These are phyloP conservation scores for Melitaea cinxia DNA, from an alignment of 1,140 invertebrate genomes.

Conservation along the genomic window DNA sequence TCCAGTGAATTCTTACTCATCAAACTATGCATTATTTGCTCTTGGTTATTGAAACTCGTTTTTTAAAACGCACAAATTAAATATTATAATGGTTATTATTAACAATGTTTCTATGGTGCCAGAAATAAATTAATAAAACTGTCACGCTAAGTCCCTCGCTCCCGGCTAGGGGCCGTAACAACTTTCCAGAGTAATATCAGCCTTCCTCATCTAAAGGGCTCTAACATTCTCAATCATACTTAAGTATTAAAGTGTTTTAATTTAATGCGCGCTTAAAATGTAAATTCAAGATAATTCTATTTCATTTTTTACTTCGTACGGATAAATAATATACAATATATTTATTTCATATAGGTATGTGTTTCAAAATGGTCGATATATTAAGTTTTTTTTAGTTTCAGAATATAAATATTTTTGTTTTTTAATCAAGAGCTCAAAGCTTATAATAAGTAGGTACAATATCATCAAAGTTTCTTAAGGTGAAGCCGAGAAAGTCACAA, in stretches of 20 bases:
- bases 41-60: background rate
- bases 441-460: background rate
- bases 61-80: conserved; percentile 3
- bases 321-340: too few relatives aligned
- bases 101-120: conserved; percentile 26
- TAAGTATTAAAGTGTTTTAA: conserved; percentile 29
- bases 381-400: background rate
- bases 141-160: conserved; percentile 44
- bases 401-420: background rate
- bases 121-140: conserved; percentile 52
- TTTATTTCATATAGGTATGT: too few relatives aligned
- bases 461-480: background rate
- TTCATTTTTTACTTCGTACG: background rate
- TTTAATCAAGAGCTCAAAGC: background rate
- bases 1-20: background rate
- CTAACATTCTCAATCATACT: conserved; percentile 34
- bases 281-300: background rate
- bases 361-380: too few relatives aligned
- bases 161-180: conserved; percentile 18
- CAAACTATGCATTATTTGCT: background rate
- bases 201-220: conserved; percentile 43
- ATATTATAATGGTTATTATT: conserved; percentile 38
- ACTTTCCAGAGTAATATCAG: conserved; percentile 36
- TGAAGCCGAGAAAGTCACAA: background rate
- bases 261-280: conserved; percentile 20